These are phyloP conservation scores for Erythrolamprus reginae DNA, from an alignment of 2,113 vertebrate species.

Conservation along the genomic window DNA sequence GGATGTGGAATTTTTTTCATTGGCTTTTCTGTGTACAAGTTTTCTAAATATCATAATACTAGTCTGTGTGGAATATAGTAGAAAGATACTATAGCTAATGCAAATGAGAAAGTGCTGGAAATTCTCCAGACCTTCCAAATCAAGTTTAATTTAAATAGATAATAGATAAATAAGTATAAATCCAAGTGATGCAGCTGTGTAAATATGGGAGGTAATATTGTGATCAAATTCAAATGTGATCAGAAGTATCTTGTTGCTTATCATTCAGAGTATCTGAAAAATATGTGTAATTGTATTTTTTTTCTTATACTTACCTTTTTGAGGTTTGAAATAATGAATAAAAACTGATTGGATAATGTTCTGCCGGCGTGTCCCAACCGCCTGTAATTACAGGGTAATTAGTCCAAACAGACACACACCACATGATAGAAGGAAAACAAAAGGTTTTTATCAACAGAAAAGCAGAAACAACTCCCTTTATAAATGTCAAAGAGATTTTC, in stretches of 20 bases:
- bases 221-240: not conserved
- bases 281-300: not conserved
- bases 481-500: too few relatives aligned
- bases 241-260: not conserved
- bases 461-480: too few relatives aligned
- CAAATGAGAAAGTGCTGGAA: not conserved
- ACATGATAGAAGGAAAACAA: too few relatives aligned
- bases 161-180: conserved; percentile 1
- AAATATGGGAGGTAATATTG: not conserved
- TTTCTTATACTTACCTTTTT: not conserved
- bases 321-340: not conserved
- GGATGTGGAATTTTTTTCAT: not conserved
- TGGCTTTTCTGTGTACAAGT: not conserved
- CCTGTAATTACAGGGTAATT: too few relatives aligned
- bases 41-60: not conserved
- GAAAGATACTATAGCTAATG: too few relatives aligned
- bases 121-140: not conserved
- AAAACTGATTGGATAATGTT: conserved; percentile 13
- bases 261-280: not conserved
- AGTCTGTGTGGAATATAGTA: not conserved
- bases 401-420: too few relatives aligned
- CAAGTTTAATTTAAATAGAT: not conserved
- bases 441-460: too few relatives aligned
- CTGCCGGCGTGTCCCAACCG: too few relatives aligned
- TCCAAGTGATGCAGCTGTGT: conserved; percentile 45